Conservation (phyloP, 2,113 vertebrate genomes). For the Melanostigma gelatinosum region DNA sequence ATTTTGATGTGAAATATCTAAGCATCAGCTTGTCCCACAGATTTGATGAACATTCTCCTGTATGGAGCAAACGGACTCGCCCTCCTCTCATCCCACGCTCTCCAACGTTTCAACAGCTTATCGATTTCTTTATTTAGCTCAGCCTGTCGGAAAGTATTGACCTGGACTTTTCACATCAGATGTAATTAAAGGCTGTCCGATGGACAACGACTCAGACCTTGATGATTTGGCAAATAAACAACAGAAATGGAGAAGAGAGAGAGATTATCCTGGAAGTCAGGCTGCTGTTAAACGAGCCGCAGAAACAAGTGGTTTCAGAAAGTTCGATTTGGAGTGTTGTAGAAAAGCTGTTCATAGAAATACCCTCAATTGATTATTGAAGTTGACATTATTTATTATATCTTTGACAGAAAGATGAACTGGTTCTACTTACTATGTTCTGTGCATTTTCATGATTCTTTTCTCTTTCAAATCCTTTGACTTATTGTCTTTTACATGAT, state of each 20-base stretch:
- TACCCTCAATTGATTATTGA: neutral
- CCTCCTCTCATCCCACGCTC: constrained; percentile 23
- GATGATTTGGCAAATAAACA: constrained; percentile 26
- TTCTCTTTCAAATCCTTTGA: neutral
- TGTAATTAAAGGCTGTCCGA: constrained; percentile 60
- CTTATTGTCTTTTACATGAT: neutral
- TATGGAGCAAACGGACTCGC: neutral
- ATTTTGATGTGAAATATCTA: neutral
- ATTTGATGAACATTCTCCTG: constrained; percentile 12
- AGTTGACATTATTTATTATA: constrained; percentile 2
- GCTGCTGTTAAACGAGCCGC: neutral
- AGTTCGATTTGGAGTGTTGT: neutral
- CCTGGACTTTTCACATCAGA: constrained; percentile 51
- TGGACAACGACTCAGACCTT: constrained; percentile 27
- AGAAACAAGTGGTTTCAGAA: neutral
- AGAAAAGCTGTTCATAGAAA: neutral
- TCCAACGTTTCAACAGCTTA: constrained; percentile 40
- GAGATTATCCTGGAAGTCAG: neutral
- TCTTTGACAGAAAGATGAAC: neutral
- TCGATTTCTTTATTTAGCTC: constrained; percentile 69
- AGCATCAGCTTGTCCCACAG: constrained; percentile 6
- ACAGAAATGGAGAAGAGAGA: neutral
- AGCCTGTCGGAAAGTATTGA: constrained; percentile 80
- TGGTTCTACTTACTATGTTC: neutral
- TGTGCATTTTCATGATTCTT: neutral